phyloP scores from a whole-genome alignment of 2,797 vertebrate species.

The Trematomus bernacchii region DNA sequence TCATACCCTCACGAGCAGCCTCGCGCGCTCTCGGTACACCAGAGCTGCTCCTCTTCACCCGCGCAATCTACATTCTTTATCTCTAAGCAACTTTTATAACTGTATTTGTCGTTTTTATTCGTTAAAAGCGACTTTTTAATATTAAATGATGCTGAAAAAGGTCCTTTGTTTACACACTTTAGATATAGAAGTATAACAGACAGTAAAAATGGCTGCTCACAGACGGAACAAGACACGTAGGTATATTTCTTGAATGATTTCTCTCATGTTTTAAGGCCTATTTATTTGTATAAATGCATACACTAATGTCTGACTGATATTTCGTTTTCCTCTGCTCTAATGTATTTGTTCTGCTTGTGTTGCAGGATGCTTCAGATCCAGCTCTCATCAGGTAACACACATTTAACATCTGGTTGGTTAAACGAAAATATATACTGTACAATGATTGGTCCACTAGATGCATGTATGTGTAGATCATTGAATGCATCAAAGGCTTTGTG shows the following conservation, averaged over 20 bases:
- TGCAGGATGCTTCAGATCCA: conserved; percentile 47
- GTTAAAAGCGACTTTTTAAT: conserved; percentile 6
- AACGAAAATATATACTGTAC: background rate
- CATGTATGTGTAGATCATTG: background rate
- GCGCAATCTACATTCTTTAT: conserved; percentile 20
- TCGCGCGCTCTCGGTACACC: conserved; percentile 54
- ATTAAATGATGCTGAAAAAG: background rate
- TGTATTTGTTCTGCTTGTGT: background rate
- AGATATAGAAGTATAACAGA: background rate
- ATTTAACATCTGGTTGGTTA: background rate
- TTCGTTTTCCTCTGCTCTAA: background rate
- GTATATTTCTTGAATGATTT: background rate
- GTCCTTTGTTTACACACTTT: background rate
- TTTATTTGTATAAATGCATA: fast-evolving
- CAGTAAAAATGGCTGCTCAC: no score
- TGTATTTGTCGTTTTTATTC: background rate
- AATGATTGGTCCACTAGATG: background rate
- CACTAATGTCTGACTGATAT: background rate
- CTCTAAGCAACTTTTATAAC: fast-evolving
- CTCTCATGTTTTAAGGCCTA: background rate
- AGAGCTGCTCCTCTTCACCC: conserved; percentile 43
- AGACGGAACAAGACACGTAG: background rate
- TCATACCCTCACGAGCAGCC: conserved; percentile 22
- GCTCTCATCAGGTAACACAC: conserved; percentile 51
- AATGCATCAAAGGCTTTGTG: background rate